Base-by-base conservation (phyloP, 1,140 invertebrate genomes). In the Yoshiicerus persimilis region DNA sequence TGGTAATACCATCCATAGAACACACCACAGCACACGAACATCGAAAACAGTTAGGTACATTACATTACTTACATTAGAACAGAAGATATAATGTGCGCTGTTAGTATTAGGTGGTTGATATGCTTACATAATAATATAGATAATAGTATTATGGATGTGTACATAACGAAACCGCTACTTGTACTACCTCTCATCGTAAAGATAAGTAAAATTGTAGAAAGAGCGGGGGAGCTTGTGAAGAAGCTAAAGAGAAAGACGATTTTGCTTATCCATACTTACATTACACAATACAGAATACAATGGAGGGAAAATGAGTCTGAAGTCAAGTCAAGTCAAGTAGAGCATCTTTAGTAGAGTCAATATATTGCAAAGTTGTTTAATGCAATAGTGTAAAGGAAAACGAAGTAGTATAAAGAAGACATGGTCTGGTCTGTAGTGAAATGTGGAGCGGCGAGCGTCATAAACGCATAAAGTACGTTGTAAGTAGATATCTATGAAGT, bases 201-300 rank as follows among this genome's bases (percentile, higher is more conserved):
- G 75, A 80, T 80, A 80, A 80, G 75, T 80, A 80, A 80, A 80
- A 80, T 38, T 80, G 30, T 80, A 38, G 32, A 80, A 36, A 32
- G 32, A 34, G 23, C 34, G 75, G n/a, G 34, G 34, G 75, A n/a
- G n/a, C n/a, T n/a, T n/a, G n/a, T n/a, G n/a, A n/a, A n/a, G n/a
- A 34, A 80, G 27, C 66, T 70, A 80, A 77, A 80, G 75, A 80
- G 75, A 80, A 80, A 80, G 34, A n/a, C 34, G 30, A 80, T 80
- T 80, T 80, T 80, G 20, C 34, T 38, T 80, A 80, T 80, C 75
- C 75, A 80, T 80, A 34, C 75, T 36, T 80, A 80, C 75, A 80
- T 80, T 80, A 38, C 30, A n/a, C 20, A 80, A 32, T 32, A 30
- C 2, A 27, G 70, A 80, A 4, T 66, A 66, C 62, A 23, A 38